Conservation (phyloP, 2,888 invertebrate species). For the Aspidiotus rigidus region DNA sequence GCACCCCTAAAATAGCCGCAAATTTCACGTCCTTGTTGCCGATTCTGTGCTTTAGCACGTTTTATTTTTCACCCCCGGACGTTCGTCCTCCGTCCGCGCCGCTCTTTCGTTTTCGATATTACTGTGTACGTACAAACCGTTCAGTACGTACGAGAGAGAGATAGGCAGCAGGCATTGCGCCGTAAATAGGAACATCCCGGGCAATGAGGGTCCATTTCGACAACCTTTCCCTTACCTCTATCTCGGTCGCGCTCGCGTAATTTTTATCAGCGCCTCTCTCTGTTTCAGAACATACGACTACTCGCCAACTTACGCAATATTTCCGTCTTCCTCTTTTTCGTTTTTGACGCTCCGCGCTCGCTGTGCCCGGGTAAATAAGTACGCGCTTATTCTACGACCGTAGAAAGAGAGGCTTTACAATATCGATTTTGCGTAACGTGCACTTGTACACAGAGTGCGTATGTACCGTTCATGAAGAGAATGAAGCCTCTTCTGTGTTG, state of each 20-base stretch:
- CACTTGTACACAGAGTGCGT: constrained; percentile 32
- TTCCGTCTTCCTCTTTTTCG: constrained; percentile 27
- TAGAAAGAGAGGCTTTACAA: constrained; percentile 24
- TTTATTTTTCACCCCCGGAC: constrained; percentile 10
- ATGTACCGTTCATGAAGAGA: constrained; percentile 24
- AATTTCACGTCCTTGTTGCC: constrained; percentile 17
- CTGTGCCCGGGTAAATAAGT: constrained; percentile 13
- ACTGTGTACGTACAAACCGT: constrained; percentile 12
- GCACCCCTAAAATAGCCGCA: constrained; percentile 29
- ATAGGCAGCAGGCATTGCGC: constrained; percentile 20
- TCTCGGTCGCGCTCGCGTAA: neutral
- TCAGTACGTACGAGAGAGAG: constrained; percentile 8
- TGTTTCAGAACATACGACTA: constrained; percentile 14
- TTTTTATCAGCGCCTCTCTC: neutral
- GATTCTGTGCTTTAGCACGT: constrained; percentile 26
- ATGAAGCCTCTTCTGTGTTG: constrained; percentile 16
- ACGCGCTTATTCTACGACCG: constrained; percentile 14
- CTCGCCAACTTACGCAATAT: constrained; percentile 32
- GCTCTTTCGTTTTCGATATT: neutral
- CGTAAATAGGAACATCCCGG: constrained; percentile 26
- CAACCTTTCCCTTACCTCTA: neutral
- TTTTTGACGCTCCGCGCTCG: neutral
- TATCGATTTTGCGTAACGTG: constrained; percentile 33
- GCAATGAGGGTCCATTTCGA: constrained; percentile 33
- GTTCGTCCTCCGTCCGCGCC: neutral